phyloP scores from a whole-genome alignment of 2,113 vertebrate species.

The Clarias magur region DNA sequence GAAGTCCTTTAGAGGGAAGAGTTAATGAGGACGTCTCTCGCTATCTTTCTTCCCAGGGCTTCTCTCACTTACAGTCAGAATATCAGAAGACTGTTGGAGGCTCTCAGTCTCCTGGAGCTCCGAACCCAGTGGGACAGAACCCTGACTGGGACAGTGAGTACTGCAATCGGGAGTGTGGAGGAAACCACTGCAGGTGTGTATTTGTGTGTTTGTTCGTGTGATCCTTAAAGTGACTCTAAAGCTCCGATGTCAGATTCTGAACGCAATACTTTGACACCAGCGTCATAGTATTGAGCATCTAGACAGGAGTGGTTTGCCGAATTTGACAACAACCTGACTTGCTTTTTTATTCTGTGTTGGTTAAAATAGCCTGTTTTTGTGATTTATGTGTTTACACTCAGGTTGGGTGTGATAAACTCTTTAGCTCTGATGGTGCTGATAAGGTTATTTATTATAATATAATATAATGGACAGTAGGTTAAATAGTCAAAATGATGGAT shows the following conservation, averaged over 20 bases:
- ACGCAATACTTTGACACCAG: neutral
- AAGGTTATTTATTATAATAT: neutral
- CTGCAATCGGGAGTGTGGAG: slow-evolving; percentile 92
- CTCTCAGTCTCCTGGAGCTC: slow-evolving; percentile 87
- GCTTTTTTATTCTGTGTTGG: neutral
- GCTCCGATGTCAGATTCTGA: neutral
- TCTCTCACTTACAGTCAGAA: slow-evolving; percentile 90
- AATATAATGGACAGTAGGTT: neutral
- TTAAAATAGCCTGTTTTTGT: neutral
- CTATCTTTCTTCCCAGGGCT: slow-evolving; percentile 75
- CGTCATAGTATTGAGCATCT: neutral
- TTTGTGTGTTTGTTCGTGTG: slow-evolving; percentile 17
- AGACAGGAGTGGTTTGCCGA: neutral
- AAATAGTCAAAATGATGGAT: no score
- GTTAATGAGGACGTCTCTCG: slow-evolving; percentile 15
- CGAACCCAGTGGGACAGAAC: slow-evolving; percentile 80
- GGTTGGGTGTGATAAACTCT: neutral
- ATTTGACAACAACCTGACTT: neutral
- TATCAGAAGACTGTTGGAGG: slow-evolving; percentile 89
- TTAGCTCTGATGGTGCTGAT: neutral
- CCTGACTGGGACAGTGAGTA: slow-evolving; percentile 94
- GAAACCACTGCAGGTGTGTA: slow-evolving; percentile 90
- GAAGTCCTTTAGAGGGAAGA: slow-evolving; percentile 3
- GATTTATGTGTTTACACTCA: neutral
- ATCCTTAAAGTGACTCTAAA: neutral